phyloP scores from a whole-genome alignment of 2,888 invertebrate species.

The Apantesis nais region DNA sequence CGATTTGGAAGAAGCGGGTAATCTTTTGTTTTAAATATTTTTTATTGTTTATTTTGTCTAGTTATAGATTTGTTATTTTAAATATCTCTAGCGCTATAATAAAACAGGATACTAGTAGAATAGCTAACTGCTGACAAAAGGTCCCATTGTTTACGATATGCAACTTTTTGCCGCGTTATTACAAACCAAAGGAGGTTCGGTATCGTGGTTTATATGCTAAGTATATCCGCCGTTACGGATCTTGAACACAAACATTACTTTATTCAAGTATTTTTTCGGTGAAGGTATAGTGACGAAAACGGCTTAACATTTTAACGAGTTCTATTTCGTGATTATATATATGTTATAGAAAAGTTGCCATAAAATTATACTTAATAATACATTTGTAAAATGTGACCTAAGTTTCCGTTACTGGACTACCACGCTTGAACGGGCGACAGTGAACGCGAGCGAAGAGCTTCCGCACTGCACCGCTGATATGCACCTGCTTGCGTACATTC shows the following conservation, averaged over 20 bases:
- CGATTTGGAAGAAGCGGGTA: conserved; percentile 19
- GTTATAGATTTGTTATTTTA: background rate
- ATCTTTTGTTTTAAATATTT: conserved; percentile 8
- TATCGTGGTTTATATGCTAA: background rate
- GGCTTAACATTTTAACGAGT: background rate
- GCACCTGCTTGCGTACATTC: conserved; percentile 17
- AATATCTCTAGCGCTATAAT: background rate
- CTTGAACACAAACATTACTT: background rate
- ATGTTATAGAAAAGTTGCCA: background rate
- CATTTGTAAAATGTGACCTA: conserved; percentile 6
- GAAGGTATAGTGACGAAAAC: background rate
- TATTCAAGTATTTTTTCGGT: background rate
- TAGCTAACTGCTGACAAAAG: conserved; percentile 1
- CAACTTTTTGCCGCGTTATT: conserved; percentile 1
- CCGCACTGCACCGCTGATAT: conserved; percentile 20
- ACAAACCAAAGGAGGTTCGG: background rate
- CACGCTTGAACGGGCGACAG: conserved; percentile 23
- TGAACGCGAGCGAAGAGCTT: conserved; percentile 22
- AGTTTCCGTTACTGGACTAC: conserved; percentile 27
- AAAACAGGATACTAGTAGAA: background rate
- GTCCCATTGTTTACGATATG: background rate
- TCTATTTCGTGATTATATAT: background rate
- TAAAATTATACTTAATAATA: too few species aligned
- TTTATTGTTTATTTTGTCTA: conserved; percentile 4
- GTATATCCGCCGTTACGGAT: background rate